Conservation (phyloP, 1,140 invertebrate genomes). For the Drosophila lacteicornis region DNA sequence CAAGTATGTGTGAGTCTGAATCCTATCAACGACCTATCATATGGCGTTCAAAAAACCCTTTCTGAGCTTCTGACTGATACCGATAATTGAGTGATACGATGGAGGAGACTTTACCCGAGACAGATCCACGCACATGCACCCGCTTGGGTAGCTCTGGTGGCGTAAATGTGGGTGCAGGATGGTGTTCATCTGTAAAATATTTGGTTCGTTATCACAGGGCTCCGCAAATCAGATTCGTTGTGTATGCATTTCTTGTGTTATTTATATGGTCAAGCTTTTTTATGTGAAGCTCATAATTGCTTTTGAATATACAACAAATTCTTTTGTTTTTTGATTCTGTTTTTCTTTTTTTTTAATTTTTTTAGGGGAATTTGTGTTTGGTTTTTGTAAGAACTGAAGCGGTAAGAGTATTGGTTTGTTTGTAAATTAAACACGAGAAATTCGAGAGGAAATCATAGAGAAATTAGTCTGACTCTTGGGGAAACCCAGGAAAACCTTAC, state of each 20-base stretch:
- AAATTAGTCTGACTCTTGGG: constrained; percentile 46
- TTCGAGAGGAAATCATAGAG: constrained; percentile 56
- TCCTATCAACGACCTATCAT: constrained; percentile 25
- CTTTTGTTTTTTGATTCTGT: constrained; percentile 51
- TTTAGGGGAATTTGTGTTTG: constrained; percentile 45
- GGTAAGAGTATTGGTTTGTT: constrained; percentile 48
- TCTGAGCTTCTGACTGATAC: constrained; percentile 56
- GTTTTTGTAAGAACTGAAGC: constrained; percentile 57
- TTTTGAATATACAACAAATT: constrained; percentile 53
- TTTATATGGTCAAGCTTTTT: constrained; percentile 54
- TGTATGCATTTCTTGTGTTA: constrained; percentile 56
- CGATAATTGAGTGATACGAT: constrained; percentile 30
- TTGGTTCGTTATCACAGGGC: constrained; percentile 76
- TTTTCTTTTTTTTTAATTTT: constrained; percentile 22
- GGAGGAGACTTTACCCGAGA: constrained; percentile 83
- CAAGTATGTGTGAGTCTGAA: constrained; percentile 21
- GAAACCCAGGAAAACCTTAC: constrained; percentile 50
- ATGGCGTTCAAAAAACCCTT: constrained; percentile 69
- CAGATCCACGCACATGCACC: constrained; percentile 97
- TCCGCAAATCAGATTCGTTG: constrained; percentile 55
- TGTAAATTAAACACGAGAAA: constrained; percentile 47
- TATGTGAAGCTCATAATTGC: constrained; percentile 64
- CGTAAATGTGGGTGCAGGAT: constrained; percentile 97
- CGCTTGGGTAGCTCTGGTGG: constrained; percentile 98
- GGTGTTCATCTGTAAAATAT: constrained; percentile 96